A percentile compares a stretch with the other conserved stretches of the same genome.
These are phyloP conservation scores for Microctenopoma lineatum DNA, from an alignment of 2,797 vertebrate genomes.

Conservation along the genomic window DNA sequence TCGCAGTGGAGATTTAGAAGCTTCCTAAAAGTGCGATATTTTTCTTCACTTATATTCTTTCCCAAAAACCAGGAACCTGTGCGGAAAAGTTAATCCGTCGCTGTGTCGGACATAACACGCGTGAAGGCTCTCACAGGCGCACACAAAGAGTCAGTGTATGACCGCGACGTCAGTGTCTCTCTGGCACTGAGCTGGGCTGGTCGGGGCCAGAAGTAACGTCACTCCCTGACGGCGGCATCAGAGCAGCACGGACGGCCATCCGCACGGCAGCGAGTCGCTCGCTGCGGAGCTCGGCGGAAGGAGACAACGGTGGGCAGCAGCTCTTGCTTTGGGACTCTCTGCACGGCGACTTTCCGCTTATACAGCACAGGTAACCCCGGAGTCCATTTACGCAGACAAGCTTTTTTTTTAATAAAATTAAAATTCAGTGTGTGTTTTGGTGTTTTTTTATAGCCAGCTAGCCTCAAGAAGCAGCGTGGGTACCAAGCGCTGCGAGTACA, in stretches of 20 bases:
- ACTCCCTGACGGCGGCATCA: constrained; percentile 64
- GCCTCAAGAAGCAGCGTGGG: constrained; percentile 38
- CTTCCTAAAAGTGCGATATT: not conserved
- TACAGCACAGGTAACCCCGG: constrained; percentile 40
- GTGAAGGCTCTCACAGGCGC: constrained; percentile 6
- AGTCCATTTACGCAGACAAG: not conserved
- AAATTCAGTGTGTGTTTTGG: constrained; percentile 4
- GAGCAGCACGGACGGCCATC: constrained; percentile 46
- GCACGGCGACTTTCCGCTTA: constrained; percentile 21
- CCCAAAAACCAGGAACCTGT: not conserved
- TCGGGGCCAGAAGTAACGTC: constrained; percentile 68
- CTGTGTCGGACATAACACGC: constrained; percentile 27
- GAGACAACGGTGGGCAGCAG: constrained; percentile 28
- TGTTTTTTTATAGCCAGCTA: constrained; percentile 1
- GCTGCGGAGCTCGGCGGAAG: constrained; percentile 60
- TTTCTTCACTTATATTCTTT: not conserved
- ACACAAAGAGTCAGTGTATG: constrained; percentile 56
- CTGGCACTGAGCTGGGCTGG: constrained; percentile 45
- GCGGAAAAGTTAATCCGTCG: constrained; percentile 25
- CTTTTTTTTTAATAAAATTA: constrained; percentile 3
- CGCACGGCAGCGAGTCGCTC: constrained; percentile 53
- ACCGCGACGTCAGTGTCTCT: constrained; percentile 66
- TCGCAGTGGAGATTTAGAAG: not conserved
- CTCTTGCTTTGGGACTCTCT: constrained; percentile 14
- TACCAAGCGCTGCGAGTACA: constrained; percentile 23